phyloP scores from a whole-genome alignment of 2,888 invertebrate genomes.

The Ligdia adustata region DNA sequence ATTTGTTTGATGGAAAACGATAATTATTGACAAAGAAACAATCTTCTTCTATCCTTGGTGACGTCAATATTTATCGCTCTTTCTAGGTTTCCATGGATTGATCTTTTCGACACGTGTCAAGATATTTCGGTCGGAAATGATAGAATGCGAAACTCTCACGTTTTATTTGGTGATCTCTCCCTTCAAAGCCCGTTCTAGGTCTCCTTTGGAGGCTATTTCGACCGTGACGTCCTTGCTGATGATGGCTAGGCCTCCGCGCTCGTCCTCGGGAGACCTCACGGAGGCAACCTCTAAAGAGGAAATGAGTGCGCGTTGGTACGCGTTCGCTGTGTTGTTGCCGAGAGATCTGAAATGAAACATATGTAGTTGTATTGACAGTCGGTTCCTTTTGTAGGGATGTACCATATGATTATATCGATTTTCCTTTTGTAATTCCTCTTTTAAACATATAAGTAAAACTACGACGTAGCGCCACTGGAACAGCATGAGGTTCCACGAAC shows the following conservation, averaged over 20 bases:
- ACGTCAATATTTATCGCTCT: neutral
- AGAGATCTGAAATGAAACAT: constrained; percentile 86
- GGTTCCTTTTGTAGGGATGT: too few species aligned
- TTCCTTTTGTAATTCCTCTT: too few species aligned
- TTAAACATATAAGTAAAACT: too few species aligned
- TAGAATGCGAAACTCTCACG: neutral
- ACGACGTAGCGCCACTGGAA: too few species aligned
- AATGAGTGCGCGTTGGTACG: constrained; percentile 96
- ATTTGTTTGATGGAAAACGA: too few species aligned
- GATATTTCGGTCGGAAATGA: neutral
- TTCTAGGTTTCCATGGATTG: neutral
- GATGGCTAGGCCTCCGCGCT: constrained; percentile 65
- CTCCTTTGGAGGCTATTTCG: constrained; percentile 72
- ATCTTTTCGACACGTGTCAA: too few species aligned
- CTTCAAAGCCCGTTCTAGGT: constrained; percentile 69
- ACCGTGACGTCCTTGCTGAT: constrained; percentile 80
- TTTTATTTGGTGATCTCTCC: constrained; percentile 59
- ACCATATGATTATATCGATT: too few species aligned
- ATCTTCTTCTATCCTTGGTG: neutral
- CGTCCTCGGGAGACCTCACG: constrained; percentile 48
- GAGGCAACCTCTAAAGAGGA: constrained; percentile 90
- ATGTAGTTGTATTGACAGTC: neutral
- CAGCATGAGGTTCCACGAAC: too few species aligned
- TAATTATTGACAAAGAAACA: too few species aligned
- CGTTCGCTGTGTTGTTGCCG: constrained; percentile 93